These are phyloP conservation scores for Sebastes elongatus DNA, from an alignment of 2,797 vertebrate genomes.

Conservation along the genomic window DNA sequence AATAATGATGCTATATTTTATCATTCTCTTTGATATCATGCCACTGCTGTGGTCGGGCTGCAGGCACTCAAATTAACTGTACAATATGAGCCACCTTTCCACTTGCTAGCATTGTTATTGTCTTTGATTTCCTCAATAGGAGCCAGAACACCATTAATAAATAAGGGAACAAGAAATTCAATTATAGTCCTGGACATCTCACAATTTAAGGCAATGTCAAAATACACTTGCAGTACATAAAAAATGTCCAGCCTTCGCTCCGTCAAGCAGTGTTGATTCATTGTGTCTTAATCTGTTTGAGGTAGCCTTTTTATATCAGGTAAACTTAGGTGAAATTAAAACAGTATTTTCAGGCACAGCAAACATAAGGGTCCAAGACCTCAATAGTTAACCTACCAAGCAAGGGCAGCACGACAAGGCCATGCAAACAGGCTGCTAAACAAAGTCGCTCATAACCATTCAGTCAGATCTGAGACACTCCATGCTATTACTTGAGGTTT, in stretches of 20 bases:
- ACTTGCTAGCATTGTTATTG: neutral
- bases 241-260: neutral
- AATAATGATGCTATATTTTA: slow-evolving; percentile 27
- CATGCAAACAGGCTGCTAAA: slow-evolving; percentile 73
- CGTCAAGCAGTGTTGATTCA: neutral
- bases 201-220: slow-evolving; percentile 29
- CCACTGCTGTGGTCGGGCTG: slow-evolving; percentile 52
- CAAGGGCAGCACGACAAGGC: slow-evolving; percentile 63
- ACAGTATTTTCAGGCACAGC: slow-evolving; percentile 38
- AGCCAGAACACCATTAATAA: neutral
- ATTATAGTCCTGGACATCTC: neutral
- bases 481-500: neutral
- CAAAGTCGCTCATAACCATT: neutral
- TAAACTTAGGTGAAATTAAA: neutral
- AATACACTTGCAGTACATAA: neutral
- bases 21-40: slow-evolving; percentile 67
- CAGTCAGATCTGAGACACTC: neutral
- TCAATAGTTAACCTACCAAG: slow-evolving; percentile 18
- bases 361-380: slow-evolving; percentile 18
- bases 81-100: neutral
- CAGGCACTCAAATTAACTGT: slow-evolving; percentile 45
- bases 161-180: neutral
- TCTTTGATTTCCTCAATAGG: neutral
- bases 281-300: slow-evolving; percentile 26
- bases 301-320: slow-evolving; percentile 14